phyloP scores from a whole-genome alignment of 1,140 invertebrate species.

The Hirudo medicinalis region DNA sequence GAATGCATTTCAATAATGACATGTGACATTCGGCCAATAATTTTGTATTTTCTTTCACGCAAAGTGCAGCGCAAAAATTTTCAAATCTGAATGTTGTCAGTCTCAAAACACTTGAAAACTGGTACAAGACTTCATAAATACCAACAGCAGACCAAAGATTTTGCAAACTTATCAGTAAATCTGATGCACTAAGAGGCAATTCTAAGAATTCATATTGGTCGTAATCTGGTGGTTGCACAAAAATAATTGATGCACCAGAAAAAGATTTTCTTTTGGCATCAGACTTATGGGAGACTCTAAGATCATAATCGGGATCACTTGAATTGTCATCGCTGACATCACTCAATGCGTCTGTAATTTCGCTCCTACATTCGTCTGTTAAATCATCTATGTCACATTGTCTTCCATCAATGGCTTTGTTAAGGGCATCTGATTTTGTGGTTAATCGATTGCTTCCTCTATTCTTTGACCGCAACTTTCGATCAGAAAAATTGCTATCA shows the following conservation, averaged over 20 bases:
- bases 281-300: not conserved
- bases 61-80: constrained; percentile 83
- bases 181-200: constrained; percentile 75
- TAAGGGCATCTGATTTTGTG: not conserved
- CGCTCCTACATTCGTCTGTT: not conserved
- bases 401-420: not conserved
- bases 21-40: constrained; percentile 83
- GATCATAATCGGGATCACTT: too few species aligned
- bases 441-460: not conserved
- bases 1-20: constrained; percentile 71
- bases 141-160: constrained; percentile 51
- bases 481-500: too few species aligned
- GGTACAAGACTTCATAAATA: constrained; percentile 83
- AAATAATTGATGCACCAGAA: not conserved
- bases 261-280: constrained; percentile 1
- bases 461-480: too few species aligned
- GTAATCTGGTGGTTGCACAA: not conserved
- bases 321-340: constrained; percentile 8
- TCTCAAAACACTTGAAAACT: constrained; percentile 74
- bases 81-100: constrained; percentile 86
- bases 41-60: constrained; percentile 76
- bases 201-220: constrained; percentile 41
- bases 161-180: constrained; percentile 67
- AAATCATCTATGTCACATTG: not conserved
- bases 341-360: too few species aligned